These are phyloP conservation scores for Agonopterix heracliana DNA, from an alignment of 2,888 invertebrate genomes.

Conservation along the genomic window DNA sequence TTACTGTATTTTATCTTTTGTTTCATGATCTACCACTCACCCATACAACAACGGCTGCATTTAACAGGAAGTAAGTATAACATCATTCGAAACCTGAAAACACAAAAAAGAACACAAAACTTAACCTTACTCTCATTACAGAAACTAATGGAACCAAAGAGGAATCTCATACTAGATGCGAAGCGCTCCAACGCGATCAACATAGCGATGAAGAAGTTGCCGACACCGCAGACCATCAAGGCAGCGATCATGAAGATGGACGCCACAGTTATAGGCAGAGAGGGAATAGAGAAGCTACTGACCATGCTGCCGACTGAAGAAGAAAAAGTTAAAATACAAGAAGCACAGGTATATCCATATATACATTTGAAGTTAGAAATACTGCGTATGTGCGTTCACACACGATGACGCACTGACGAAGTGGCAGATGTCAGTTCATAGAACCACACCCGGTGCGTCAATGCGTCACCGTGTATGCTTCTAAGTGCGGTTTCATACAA, in stretches of 20 bases:
- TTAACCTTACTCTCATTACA: slow-evolving; percentile 16
- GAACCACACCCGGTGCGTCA: too few relatives aligned
- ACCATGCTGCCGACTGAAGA: slow-evolving; percentile 98
- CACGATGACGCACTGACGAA: too few relatives aligned
- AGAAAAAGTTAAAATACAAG: slow-evolving; percentile 96
- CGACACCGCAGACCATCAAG: slow-evolving; percentile 97
- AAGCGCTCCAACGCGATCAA: slow-evolving; percentile 99
- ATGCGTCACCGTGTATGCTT: too few relatives aligned
- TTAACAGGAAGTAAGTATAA: too few relatives aligned
- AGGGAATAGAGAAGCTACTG: slow-evolving; percentile 98
- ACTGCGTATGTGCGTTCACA: too few relatives aligned
- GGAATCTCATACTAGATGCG: slow-evolving; percentile 89
- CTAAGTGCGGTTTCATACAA: too few relatives aligned
- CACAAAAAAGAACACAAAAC: too few relatives aligned
- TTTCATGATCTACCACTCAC: too few relatives aligned
- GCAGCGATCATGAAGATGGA: slow-evolving; percentile 99
- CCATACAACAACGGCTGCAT: too few relatives aligned
- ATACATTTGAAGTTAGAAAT: background rate
- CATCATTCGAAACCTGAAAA: too few relatives aligned
- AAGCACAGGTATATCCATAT: slow-evolving; percentile 85
- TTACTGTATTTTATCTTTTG: too few relatives aligned
- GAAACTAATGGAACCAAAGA: slow-evolving; percentile 70
- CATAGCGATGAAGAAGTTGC: slow-evolving; percentile 99
- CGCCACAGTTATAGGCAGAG: slow-evolving; percentile 96
- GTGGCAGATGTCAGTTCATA: too few relatives aligned